Percentiles rank a stretch among this genome's conserved stretches.
phyloP scores from a whole-genome alignment of 2,888 invertebrate genomes.

The Strigamia maritima region DNA sequence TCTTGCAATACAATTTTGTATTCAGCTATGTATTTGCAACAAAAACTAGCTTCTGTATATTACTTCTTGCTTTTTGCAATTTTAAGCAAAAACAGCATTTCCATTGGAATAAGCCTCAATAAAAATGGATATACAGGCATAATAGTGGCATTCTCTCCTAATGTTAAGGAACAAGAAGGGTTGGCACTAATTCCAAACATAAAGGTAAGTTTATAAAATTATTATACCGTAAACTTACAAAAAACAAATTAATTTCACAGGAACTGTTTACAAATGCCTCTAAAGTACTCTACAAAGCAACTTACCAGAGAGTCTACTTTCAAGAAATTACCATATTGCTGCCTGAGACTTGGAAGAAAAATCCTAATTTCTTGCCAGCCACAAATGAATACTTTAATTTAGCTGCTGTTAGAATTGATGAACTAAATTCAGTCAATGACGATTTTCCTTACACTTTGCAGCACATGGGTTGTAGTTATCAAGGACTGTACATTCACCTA shows the following conservation, averaged over 20 bases:
- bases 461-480: constrained; percentile 46
- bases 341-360: constrained; percentile 48
- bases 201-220: background rate
- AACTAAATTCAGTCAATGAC: constrained; percentile 45
- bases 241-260: constrained; percentile 42
- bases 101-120: background rate
- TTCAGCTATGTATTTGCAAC: background rate
- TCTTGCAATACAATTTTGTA: background rate
- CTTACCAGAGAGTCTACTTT: constrained; percentile 45
- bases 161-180: background rate
- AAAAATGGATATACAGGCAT: constrained; percentile 14
- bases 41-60: background rate
- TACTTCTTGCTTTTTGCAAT: background rate
- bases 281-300: constrained; percentile 46
- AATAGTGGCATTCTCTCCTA: constrained; percentile 8
- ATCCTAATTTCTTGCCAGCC: constrained; percentile 29
- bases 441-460: constrained; percentile 47
- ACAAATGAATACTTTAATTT: background rate
- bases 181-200: background rate
- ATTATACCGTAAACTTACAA: background rate
- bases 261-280: constrained; percentile 47
- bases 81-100: background rate
- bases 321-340: constrained; percentile 48
- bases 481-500: constrained; percentile 46
- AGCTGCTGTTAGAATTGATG: constrained; percentile 44